These are phyloP conservation scores for Meleagris gallopavo DNA, from an alignment of 2,113 vertebrate species.

Conservation along the genomic window DNA sequence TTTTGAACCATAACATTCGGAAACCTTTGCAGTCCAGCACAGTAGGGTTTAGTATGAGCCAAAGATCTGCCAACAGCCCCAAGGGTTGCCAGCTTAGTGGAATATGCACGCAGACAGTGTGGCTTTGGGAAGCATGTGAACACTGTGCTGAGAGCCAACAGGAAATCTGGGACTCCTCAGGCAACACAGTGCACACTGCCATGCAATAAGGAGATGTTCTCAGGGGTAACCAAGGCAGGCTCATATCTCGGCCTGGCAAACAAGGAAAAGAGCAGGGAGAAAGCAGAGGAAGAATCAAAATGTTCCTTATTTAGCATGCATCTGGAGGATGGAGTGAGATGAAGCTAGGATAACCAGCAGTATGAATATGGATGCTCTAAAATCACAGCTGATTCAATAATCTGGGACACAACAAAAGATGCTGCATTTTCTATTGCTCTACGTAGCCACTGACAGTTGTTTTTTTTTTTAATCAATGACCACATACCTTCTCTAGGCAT, in stretches of 20 bases:
- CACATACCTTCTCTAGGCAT: neutral
- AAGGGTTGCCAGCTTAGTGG: constrained; percentile 29
- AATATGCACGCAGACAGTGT: neutral
- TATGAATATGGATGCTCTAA: neutral
- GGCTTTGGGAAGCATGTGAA: constrained; percentile 18
- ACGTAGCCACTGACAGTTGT: neutral
- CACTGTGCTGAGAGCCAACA: neutral
- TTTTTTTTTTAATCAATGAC: neutral
- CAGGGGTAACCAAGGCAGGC: neutral
- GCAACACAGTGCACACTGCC: neutral
- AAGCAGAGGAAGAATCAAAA: neutral
- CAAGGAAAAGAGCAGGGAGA: neutral
- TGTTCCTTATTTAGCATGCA: neutral
- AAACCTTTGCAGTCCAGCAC: neutral
- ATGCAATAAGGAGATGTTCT: neutral
- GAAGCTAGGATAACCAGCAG: neutral
- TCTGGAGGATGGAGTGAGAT: neutral
- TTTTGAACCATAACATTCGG: neutral
- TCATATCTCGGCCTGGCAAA: neutral
- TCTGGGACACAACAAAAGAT: neutral
- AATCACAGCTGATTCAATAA: neutral
- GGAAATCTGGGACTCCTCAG: constrained; percentile 55
- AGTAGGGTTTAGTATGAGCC: constrained; percentile 8
- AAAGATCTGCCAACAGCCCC: constrained; percentile 52
- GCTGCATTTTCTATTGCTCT: neutral